Percentiles rank a stretch among this genome's conserved stretches.
Evolutionary conservation across 2,113 vertebrate species (phyloP).

Genomic region (Circaetus gallicus): DNA sequence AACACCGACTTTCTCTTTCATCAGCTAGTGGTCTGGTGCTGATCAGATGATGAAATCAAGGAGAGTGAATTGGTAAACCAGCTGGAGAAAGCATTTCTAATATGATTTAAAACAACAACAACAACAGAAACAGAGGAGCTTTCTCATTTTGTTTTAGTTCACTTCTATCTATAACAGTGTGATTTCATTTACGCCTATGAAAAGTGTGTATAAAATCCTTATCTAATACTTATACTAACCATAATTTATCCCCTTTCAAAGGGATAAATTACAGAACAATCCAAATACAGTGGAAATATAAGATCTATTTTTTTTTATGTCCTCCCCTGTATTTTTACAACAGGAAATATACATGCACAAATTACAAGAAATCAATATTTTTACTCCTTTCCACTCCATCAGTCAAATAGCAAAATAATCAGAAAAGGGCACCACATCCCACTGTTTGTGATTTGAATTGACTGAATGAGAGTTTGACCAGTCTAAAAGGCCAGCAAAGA

Average conservation of each 20-base stretch:
- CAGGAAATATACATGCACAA: background rate
- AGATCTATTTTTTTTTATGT: background rate
- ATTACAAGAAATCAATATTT: background rate
- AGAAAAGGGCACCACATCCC: background rate
- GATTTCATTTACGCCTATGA: background rate
- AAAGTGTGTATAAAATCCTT: background rate
- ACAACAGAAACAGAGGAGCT: conserved; percentile 7
- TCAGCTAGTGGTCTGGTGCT: conserved; percentile 37
- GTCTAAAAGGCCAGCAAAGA: conserved; percentile 4
- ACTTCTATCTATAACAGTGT: background rate
- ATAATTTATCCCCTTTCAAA: background rate
- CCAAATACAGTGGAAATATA: background rate
- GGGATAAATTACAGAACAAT: background rate
- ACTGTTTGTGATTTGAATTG: background rate
- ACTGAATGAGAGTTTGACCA: conserved; percentile 17
- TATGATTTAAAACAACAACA: background rate
- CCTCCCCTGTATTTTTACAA: background rate
- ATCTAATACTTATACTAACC: background rate
- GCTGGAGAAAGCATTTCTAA: conserved; percentile 32
- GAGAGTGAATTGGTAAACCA: conserved; percentile 2
- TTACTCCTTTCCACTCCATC: background rate
- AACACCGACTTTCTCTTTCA: conserved; percentile 39
- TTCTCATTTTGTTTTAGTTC: background rate
- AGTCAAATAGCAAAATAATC: background rate
- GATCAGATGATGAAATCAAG: conserved; percentile 53